phyloP scores from a whole-genome alignment of 1,140 invertebrate species.

The Neodiprion virginianus region DNA sequence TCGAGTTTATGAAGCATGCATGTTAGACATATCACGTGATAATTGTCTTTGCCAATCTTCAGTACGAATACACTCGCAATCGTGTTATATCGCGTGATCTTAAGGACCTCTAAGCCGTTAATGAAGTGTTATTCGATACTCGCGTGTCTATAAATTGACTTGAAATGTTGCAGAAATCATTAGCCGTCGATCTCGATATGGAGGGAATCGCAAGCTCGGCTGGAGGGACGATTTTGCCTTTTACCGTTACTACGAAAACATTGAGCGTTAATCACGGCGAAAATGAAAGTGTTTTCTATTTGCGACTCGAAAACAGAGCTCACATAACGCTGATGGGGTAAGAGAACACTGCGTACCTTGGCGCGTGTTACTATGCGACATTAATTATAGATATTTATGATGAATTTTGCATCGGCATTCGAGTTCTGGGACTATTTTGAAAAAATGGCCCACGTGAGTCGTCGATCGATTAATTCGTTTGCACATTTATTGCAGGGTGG shows the following conservation, averaged over 20 bases:
- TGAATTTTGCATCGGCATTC: constrained; percentile 22
- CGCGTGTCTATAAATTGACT: constrained; percentile 18
- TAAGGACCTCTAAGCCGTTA: too few relatives aligned
- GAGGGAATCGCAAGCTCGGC: constrained; percentile 38
- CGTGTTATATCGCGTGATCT: too few relatives aligned
- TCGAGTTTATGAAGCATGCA: not conserved
- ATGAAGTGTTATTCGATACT: too few relatives aligned
- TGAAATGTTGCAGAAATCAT: constrained; percentile 37
- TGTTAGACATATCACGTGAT: constrained; percentile 28
- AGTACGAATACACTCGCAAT: not conserved
- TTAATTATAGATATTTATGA: not conserved
- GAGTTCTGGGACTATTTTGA: constrained; percentile 7
- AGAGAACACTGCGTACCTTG: constrained; percentile 17
- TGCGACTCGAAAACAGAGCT: constrained; percentile 42
- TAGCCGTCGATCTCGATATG: constrained; percentile 55
- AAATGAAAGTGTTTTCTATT: constrained; percentile 29
- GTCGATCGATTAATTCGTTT: not conserved
- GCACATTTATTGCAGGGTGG: constrained; percentile 42
- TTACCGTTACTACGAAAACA: constrained; percentile 46
- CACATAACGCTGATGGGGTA: constrained; percentile 49
- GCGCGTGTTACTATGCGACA: not conserved
- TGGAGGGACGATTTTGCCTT: constrained; percentile 34
- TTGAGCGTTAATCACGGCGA: constrained; percentile 47
- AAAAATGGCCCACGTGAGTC: too few relatives aligned
- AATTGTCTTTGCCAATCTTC: constrained; percentile 26